Evolutionary conservation across 2,888 invertebrate genomes (phyloP).

Genomic region (Rhopalosiphum nymphaeae): DNA sequence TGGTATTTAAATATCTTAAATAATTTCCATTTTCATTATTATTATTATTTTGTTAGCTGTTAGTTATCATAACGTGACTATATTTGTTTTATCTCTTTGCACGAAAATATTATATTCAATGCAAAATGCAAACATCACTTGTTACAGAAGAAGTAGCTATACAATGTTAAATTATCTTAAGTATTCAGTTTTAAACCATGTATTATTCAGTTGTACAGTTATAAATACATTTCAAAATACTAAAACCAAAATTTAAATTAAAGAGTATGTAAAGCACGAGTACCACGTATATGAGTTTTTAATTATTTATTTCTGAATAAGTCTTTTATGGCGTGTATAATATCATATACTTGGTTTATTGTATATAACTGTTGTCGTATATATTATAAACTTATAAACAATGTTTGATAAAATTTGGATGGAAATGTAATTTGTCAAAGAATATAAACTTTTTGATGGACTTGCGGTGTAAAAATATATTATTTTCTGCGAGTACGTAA

Average conservation of each 20-base stretch:
- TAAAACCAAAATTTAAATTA: neutral
- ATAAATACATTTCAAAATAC: neutral
- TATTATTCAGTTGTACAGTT: neutral
- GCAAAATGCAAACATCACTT: neutral
- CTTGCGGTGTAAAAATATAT: neutral
- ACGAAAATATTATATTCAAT: neutral
- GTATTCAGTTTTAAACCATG: neutral
- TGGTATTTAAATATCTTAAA: neutral
- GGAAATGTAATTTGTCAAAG: neutral
- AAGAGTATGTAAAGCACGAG: neutral
- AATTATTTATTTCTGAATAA: neutral
- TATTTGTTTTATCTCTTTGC: neutral
- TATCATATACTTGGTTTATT: neutral
- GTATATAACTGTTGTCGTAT: neutral
- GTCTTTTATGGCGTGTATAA: neutral
- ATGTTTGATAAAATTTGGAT: conserved; percentile 9
- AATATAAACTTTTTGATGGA: conserved; percentile 15
- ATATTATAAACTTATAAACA: neutral
- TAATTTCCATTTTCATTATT: neutral
- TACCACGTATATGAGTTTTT: neutral
- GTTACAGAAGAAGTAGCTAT: neutral
- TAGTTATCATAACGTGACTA: neutral
- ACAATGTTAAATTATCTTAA: neutral
- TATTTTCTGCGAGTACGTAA: neutral
- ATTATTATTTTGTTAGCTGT: neutral